These are phyloP conservation scores for Hypothenemus hampei DNA, from an alignment of 1,140 invertebrate genomes.

Conservation along the genomic window DNA sequence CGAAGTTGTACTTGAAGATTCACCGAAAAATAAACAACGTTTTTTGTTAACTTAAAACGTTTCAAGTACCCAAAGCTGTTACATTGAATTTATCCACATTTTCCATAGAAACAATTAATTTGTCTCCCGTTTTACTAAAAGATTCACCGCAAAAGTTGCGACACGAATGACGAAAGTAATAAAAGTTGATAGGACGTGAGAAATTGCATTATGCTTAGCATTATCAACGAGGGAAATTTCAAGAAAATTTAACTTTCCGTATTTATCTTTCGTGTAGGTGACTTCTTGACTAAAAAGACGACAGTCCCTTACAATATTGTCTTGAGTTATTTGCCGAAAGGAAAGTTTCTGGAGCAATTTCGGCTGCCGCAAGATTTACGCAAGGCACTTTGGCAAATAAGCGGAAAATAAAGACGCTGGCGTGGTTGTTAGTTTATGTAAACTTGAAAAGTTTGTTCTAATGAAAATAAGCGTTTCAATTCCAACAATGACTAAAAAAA, in stretches of 20 bases:
- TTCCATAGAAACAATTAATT: neutral
- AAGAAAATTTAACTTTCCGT: slow-evolving; percentile 4
- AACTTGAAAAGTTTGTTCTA: too few relatives aligned
- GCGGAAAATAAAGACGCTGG: too few relatives aligned
- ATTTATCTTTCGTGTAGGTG: neutral
- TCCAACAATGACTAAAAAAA: too few relatives aligned
- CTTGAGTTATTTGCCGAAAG: neutral
- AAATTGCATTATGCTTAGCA: neutral
- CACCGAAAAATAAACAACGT: too few relatives aligned
- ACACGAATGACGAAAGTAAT: neutral
- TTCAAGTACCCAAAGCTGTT: neutral
- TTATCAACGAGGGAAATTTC: neutral
- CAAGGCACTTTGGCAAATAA: too few relatives aligned
- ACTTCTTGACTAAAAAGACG: neutral
- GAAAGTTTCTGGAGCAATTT: neutral
- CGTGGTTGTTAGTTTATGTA: too few relatives aligned
- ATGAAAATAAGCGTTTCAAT: too few relatives aligned
- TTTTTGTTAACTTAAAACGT: neutral
- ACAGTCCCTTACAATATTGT: neutral
- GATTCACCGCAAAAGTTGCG: neutral
- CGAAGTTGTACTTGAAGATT: too few relatives aligned
- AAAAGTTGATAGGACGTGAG: slow-evolving; percentile 5
- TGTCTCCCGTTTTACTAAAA: neutral
- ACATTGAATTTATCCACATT: neutral
- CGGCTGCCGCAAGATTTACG: too few relatives aligned